These are phyloP conservation scores for Spisula subtruncata DNA, from an alignment of 2,888 invertebrate species.

Conservation along the genomic window DNA sequence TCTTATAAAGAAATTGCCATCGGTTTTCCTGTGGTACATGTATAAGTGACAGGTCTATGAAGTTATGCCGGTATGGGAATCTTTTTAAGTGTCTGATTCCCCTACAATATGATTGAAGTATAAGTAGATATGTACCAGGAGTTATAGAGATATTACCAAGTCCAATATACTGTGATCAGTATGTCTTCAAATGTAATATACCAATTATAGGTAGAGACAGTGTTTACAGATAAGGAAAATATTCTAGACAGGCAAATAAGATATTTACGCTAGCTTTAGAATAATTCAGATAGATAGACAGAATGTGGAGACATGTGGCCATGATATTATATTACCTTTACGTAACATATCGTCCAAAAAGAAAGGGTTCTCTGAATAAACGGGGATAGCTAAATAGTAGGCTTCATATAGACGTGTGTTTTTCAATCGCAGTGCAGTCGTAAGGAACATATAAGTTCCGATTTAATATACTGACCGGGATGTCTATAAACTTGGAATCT, in stretches of 20 bases:
- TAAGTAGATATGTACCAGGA: constrained; percentile 5
- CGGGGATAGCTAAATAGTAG: too few species aligned
- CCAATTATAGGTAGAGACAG: constrained; percentile 15
- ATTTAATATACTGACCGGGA: too few species aligned
- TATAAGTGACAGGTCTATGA: constrained; percentile 15
- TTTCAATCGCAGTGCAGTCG: too few species aligned
- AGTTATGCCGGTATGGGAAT: constrained; percentile 1
- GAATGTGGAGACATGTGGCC: neutral
- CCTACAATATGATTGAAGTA: neutral
- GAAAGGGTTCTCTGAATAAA: too few species aligned
- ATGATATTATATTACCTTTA: neutral
- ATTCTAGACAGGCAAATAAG: neutral
- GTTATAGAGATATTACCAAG: neutral
- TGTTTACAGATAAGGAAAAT: constrained; percentile 12
- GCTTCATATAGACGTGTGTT: too few species aligned
- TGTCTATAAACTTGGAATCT: too few species aligned
- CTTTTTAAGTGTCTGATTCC: constrained; percentile 2
- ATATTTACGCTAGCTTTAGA: neutral
- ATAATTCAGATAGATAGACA: neutral
- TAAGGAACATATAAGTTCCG: too few species aligned
- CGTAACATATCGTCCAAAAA: neutral
- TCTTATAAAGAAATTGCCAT: neutral
- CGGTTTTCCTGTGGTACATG: neutral
- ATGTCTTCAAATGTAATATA: constrained; percentile 24
- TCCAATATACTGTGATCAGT: too few species aligned